Evolutionary conservation across 2,113 vertebrate species (phyloP), one percentile per base, ranked within the genome.

Genomic region (Caracal caracal): DNA sequence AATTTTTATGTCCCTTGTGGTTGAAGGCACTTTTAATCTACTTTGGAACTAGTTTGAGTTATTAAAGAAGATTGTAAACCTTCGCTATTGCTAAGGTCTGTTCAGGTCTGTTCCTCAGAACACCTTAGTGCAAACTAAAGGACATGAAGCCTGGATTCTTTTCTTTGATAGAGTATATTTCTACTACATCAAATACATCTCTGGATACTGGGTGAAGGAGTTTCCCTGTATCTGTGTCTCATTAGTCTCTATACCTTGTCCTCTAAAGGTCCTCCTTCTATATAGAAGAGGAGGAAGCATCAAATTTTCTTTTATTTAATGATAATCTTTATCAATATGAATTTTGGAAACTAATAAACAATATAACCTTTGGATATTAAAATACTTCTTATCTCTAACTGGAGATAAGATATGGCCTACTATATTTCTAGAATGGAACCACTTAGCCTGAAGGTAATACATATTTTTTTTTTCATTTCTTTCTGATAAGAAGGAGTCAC

Each of bases 21-120:
- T 19, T 97, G 53, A 93, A 95, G 80, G 7, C 6, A 53, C n/a
- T 22, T 95, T 84, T 76, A 94, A 75, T 88, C 24, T 35, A 80
- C n/a, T 35, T 1, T 53, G 19, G 22, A 96, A 82, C 3, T 13
- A 94, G 33, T 15, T 53, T 79, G 59, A 91, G 28, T 65, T 76
- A 40, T 26, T 88, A 49, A 95, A 93, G 53, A 83, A 16, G 3
- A 30, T 37, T 43, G 5, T 59, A 19, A 1, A 73, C 1, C 35
- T 26, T 37, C 59, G 30, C 47, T 89, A 65, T 93, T 75, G 28
- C 85, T 81, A 35, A 76, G 10, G 1, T n/a, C 6, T 94, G 22
- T 80, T 96, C 84, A 81, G 20, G 6, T 83, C 11, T 84, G 9
- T 65, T 75, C 51, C 10, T 81, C 15, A 28, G 66, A 93, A 96